A percentile compares a stretch with the other conserved stretches of the same genome.
Evolutionary conservation across 2,113 vertebrate genomes (phyloP).

Genomic region (Gasterosteus aculeatus): DNA sequence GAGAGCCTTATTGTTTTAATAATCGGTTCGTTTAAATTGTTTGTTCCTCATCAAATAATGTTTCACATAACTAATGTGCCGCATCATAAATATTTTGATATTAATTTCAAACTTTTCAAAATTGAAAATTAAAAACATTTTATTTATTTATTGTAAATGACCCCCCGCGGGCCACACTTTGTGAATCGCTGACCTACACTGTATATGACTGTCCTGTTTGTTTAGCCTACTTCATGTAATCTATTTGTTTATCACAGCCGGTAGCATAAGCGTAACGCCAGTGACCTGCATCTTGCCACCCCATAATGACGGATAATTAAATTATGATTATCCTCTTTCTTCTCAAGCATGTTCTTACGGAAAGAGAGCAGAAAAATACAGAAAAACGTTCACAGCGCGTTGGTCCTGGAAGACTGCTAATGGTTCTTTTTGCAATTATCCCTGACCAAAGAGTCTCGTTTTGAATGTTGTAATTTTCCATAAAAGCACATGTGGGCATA

Average conservation of each 20-base stretch:
- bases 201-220: constrained; percentile 51
- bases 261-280: constrained; percentile 30
- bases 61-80: too few species aligned
- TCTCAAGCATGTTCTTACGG: constrained; percentile 59
- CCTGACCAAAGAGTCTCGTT: constrained; percentile 78
- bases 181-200: constrained; percentile 3
- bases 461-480: constrained; percentile 83
- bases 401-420: constrained; percentile 79
- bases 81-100: too few species aligned
- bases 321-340: constrained; percentile 67
- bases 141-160: too few species aligned
- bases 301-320: constrained; percentile 68
- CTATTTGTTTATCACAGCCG: constrained; percentile 64
- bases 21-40: too few species aligned
- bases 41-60: too few species aligned
- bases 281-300: constrained; percentile 49
- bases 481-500: constrained; percentile 79
- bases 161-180: too few species aligned
- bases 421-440: constrained; percentile 82
- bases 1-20: too few species aligned
- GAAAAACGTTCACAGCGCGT: constrained; percentile 61
- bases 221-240: constrained; percentile 57
- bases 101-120: too few species aligned
- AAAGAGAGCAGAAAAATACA: constrained; percentile 64
- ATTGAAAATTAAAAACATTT: too few species aligned